phyloP scores from a whole-genome alignment of 2,113 vertebrate genomes.

The Ifrita kowaldi region DNA sequence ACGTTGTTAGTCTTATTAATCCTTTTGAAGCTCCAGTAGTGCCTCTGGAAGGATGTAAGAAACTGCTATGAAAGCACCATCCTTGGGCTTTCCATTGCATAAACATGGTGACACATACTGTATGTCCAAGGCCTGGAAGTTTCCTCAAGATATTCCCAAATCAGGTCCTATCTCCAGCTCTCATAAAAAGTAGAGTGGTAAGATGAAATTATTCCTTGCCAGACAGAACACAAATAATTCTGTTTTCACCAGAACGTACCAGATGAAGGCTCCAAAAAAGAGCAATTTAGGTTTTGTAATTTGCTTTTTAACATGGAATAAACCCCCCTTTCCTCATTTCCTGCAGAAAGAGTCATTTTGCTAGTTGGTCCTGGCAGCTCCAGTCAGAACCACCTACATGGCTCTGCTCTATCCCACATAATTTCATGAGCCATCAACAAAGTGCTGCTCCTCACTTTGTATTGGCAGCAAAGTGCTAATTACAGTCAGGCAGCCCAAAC shows the following conservation, averaged over 20 bases:
- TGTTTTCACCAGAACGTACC: not conserved
- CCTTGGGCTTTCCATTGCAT: not conserved
- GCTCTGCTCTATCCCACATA: not conserved
- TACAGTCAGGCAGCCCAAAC: not conserved
- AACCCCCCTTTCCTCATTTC: not conserved
- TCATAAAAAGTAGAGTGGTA: not conserved
- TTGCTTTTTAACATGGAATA: not conserved
- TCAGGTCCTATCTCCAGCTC: not conserved
- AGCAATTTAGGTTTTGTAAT: not conserved
- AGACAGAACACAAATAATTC: not conserved
- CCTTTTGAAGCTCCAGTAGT: not conserved
- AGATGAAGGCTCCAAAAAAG: not conserved
- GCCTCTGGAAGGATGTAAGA: not conserved
- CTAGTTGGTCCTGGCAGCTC: slow-evolving; percentile 10
- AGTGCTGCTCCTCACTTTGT: not conserved
- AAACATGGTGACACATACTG: not conserved
- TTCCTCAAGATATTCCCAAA: not conserved
- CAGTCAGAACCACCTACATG: slow-evolving; percentile 8
- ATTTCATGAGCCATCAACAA: not conserved
- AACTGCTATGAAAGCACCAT: not conserved
- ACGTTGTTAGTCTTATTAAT: not conserved
- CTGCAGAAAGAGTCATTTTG: not conserved
- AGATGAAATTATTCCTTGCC: not conserved
- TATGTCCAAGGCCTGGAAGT: not conserved
- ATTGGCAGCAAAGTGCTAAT: not conserved